A percentile compares a stretch with the other conserved stretches of the same genome.
Conservation (phyloP, 2,888 invertebrate genomes). For the Orchesellides sinensis region DNA sequence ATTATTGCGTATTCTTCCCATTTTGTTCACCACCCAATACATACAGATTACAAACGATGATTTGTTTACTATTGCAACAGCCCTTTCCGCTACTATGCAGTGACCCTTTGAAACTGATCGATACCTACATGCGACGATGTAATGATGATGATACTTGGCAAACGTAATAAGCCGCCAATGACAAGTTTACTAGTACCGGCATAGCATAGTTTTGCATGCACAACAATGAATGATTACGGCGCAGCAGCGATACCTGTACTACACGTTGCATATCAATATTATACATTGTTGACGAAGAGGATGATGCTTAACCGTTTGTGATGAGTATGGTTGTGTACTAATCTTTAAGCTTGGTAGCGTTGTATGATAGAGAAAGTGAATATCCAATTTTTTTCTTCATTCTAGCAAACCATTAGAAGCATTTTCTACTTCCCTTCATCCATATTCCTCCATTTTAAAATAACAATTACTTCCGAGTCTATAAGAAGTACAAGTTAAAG, state of each 20-base stretch:
- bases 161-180: slow-evolving; percentile 30
- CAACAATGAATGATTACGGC: slow-evolving; percentile 27
- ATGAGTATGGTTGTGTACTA: not conserved
- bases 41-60: too few species aligned
- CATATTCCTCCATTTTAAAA: not conserved
- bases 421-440: slow-evolving; percentile 47
- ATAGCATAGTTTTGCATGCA: slow-evolving; percentile 31
- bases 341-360: not conserved
- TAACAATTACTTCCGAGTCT: slow-evolving; percentile 68
- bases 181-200: slow-evolving; percentile 35
- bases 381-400: slow-evolving; percentile 58
- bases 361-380: slow-evolving; percentile 69
- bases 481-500: slow-evolving; percentile 59
- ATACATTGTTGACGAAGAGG: not conserved
- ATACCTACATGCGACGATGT: not conserved
- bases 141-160: not conserved
- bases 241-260: slow-evolving; percentile 3
- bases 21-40: too few species aligned
- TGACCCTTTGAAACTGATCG: slow-evolving; percentile 1
- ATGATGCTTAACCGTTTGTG: not conserved
- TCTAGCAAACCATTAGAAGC: slow-evolving; percentile 43
- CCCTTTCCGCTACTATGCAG: not conserved
- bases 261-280: too few species aligned
- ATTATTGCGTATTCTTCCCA: too few species aligned
- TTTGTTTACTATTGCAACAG: too few species aligned